phyloP scores from a whole-genome alignment of 2,797 vertebrate species.

The Ctenosaura bakeri region DNA sequence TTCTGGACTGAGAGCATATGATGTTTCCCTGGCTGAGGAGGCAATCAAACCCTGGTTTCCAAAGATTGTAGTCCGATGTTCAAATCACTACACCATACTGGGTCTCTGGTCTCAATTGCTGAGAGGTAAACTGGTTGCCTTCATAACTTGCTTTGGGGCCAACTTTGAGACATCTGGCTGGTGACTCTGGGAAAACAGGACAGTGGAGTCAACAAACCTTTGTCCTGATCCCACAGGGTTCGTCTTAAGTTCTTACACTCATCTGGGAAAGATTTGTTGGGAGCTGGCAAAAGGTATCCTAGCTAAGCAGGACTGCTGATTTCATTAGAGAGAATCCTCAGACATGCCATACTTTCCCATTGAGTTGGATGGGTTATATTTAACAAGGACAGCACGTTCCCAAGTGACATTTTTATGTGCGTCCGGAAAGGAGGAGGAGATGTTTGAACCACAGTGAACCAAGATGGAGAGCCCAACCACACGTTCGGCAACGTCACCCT shows the following conservation, averaged over 20 bases:
- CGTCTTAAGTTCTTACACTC: neutral
- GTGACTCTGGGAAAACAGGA: neutral
- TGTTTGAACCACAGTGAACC: no score
- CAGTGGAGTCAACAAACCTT: neutral
- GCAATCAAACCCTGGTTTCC: no score
- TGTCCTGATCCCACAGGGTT: neutral
- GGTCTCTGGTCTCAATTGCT: no score
- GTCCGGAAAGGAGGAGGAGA: neutral
- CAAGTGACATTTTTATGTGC: neutral
- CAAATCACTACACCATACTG: no score
- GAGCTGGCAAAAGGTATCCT: neutral
- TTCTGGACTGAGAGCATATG: no score
- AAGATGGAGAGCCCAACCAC: neutral
- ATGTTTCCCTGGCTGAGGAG: no score
- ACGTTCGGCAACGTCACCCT: no score
- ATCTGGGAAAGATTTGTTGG: neutral
- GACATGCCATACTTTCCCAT: conserved; percentile 9
- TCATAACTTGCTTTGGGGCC: neutral
- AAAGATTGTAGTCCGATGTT: no score
- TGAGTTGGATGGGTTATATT: conserved; percentile 14
- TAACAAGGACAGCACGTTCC: conserved; percentile 4
- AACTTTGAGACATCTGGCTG: neutral
- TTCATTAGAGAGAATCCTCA: neutral
- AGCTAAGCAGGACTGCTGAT: neutral
- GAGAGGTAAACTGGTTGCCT: neutral